Base-by-base conservation (phyloP, 2,888 invertebrate species). In the Molorchus minor region DNA sequence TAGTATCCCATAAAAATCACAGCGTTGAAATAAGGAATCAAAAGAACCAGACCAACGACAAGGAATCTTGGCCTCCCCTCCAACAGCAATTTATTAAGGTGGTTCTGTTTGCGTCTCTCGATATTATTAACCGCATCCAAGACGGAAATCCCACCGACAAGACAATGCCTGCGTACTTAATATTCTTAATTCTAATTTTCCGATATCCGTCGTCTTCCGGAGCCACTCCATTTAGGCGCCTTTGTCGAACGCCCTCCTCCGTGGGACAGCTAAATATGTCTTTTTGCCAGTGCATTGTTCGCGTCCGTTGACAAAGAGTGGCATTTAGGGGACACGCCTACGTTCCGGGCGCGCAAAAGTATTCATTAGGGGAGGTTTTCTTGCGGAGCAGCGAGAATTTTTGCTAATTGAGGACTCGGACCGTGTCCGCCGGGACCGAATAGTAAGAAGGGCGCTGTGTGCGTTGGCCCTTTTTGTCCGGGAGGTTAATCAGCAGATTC, bases 141-240 rank as follows among this genome's bases (percentile, higher is more conserved):
- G 46, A 60, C 58, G 67, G 65, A 61, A 69, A 66, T 63, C 64
- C 63, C 62, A 51, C 38, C 61, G 56, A 35, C n/a, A 60, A 68
- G 62, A 69, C 69, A 69, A 69, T 69, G 66, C 60, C 46, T 19
- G 43, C 55, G 62, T 58, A 60, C 58, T 59, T 61, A 51, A 63
- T 56, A 65, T 67, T 69, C 65, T 69, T 64, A 62, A 56, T 60
- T 62, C 62, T 62, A 67, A 71, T 69, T 70, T 68, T 70, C 67
- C 67, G 63, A 62, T 68, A 68, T 68, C 70, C 64, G 65, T 60
- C 51, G 30, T 64, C 59, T 67, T 68, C 69, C 71, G 67, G 65
- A 68, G 70, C n/a, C 68, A 67, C 65, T 68, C 65, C 61, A 67
- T 69, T 67, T 64, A 62, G 33, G n/a, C 8, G 52, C 58, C 44